Base-by-base conservation (phyloP, 2,888 invertebrate species). In the Caenorhabditis becei region DNA sequence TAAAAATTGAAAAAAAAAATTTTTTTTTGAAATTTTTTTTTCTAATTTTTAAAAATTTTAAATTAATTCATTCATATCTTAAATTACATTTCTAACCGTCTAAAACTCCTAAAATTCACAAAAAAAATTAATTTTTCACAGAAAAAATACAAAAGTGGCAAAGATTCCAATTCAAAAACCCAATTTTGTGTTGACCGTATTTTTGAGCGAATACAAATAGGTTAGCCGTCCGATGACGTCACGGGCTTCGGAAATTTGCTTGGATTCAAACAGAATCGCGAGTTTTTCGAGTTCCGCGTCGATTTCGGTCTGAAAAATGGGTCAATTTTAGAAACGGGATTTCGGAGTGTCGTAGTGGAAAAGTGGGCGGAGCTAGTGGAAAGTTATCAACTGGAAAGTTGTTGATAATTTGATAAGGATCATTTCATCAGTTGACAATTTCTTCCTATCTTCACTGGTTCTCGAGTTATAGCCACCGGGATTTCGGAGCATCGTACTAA, bases 121-220 rank as follows among this genome's bases (percentile, higher is more conserved):
- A 47, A 51, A 65, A 49, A 62, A 47, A 20, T 16, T 16, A 54
- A 44, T 58, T 56, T 56, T 67, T 41, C 35, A 23, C 41, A 32
- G 24, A 24, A 47, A 70, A 51, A 53, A 54, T 7, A 10, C 32
- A 32, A 32, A 32, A 32, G 41, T 7, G 41, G 14, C 2, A 41
- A 69, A 24, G 0, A 0, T n/a, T 7, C 16, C 44, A 44, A 66
- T n/a, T 51, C 28, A 28, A 66, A 53, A 66, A 53, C 77, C 81
- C 44, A 75, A 69, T 72, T 77, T 81, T 1, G 62, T 59, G 54
- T 71, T 81, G 26, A 77, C 77, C 20, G 77, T 77, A 77, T 77
- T 81, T 49, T 70, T 74, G 2, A 81, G 66, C 1, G 81, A 81
- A 54, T 81, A 77, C 14, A 81, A 51, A 41, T 81, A 81, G 23